These are phyloP conservation scores for Scotopteryx bipunctaria DNA, from an alignment of 2,888 invertebrate genomes.

Conservation along the genomic window DNA sequence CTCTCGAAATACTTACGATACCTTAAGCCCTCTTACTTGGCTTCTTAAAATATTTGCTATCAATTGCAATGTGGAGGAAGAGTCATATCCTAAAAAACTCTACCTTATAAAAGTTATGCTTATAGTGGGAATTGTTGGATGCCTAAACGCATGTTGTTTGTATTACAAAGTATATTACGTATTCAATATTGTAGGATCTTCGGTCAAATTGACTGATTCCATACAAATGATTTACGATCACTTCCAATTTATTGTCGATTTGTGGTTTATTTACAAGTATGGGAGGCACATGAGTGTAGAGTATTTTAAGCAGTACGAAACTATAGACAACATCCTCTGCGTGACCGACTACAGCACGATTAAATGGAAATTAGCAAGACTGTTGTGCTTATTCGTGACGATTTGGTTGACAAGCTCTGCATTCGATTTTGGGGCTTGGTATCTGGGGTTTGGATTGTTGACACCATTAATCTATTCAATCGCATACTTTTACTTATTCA, in stretches of 20 bases:
- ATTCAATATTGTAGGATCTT: constrained; percentile 43
- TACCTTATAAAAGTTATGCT: constrained; percentile 18
- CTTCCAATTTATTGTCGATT: constrained; percentile 59
- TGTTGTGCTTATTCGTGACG: constrained; percentile 43
- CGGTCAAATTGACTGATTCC: constrained; percentile 59
- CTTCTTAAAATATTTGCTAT: constrained; percentile 56
- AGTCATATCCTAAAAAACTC: constrained; percentile 9
- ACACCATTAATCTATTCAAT: constrained; percentile 47
- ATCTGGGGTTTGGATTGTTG: constrained; percentile 46
- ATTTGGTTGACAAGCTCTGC: constrained; percentile 52
- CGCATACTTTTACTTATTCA: constrained; percentile 57
- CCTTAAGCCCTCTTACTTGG: constrained; percentile 47
- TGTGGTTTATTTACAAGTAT: constrained; percentile 58
- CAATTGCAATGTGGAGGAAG: constrained; percentile 39
- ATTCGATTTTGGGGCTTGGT: constrained; percentile 59
- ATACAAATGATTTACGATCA: constrained; percentile 60
- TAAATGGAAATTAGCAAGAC: constrained; percentile 45
- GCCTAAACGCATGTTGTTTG: constrained; percentile 45
- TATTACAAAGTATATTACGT: constrained; percentile 52
- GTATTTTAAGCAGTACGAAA: constrained; percentile 59
- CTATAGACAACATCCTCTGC: constrained; percentile 56
- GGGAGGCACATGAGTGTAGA: constrained; percentile 52
- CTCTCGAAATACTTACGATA: constrained; percentile 32
- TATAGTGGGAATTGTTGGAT: constrained; percentile 39
- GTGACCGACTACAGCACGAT: constrained; percentile 43